phyloP scores from a whole-genome alignment of 2,113 vertebrate genomes.

The Cromileptes altivelis region DNA sequence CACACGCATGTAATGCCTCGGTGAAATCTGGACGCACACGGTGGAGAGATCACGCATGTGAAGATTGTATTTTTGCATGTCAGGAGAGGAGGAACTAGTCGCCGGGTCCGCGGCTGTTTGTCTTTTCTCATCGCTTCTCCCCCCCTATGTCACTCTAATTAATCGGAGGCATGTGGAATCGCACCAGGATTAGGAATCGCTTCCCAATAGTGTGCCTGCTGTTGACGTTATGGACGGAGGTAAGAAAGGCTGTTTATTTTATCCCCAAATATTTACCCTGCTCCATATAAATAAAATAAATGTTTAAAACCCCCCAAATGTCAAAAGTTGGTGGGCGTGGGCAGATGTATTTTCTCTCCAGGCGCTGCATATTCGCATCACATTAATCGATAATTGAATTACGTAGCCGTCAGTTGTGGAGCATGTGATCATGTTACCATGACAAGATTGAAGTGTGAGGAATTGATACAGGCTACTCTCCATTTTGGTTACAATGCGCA shows the following conservation, averaged over 20 bases:
- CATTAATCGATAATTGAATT: conserved; percentile 81
- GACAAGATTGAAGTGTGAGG: conserved; percentile 67
- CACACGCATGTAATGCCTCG: conserved; percentile 66
- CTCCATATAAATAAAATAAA: conserved; percentile 2
- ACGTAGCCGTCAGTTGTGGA: conserved; percentile 72
- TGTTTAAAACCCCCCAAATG: conserved; percentile 47
- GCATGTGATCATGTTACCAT: conserved; percentile 78
- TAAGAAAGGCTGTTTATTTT: conserved; percentile 65
- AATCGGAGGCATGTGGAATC: conserved; percentile 88
- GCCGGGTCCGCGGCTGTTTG: conserved; percentile 83
- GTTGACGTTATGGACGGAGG: conserved; percentile 86
- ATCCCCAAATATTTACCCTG: background rate
- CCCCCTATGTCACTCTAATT: conserved; percentile 79
- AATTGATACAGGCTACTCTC: conserved; percentile 54
- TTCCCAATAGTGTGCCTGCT: conserved; percentile 83
- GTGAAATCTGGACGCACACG: conserved; percentile 63
- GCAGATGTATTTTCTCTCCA: conserved; percentile 46
- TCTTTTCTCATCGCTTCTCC: conserved; percentile 64
- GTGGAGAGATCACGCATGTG: conserved; percentile 70
- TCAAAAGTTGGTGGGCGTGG: conserved; percentile 83
- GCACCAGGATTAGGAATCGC: conserved; percentile 84
- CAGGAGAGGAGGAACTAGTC: conserved; percentile 80
- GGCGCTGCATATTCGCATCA: conserved; percentile 51
- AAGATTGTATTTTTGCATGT: conserved; percentile 80
- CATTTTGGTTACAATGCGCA: conserved; percentile 44